Evolutionary conservation across 2,113 vertebrate genomes (phyloP).

Genomic region (Neotoma lepida): DNA sequence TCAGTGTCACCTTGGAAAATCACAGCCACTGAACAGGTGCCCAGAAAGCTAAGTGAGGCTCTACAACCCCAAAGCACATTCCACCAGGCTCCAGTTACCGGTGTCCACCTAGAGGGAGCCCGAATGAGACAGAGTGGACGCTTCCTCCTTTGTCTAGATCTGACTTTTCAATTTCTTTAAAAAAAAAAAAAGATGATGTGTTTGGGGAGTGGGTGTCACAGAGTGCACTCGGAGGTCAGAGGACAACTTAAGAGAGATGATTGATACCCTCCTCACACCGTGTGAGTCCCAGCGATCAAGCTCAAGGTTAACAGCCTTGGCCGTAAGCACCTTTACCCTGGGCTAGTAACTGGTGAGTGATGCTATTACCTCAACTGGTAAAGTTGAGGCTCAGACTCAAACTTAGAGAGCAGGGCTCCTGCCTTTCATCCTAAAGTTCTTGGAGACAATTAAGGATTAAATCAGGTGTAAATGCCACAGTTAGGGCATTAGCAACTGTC

Average conservation of each 20-base stretch:
- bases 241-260: neutral
- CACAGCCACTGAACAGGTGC: neutral
- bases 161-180: neutral
- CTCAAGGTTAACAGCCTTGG: neutral
- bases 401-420: neutral
- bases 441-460: neutral
- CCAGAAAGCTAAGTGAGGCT: slow-evolving; percentile 64
- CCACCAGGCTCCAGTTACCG: slow-evolving; percentile 3
- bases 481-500: neutral
- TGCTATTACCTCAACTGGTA: neutral
- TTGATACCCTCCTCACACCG: too few species aligned
- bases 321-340: neutral
- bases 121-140: neutral
- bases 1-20: slow-evolving; percentile 70
- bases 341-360: neutral
- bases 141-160: neutral
- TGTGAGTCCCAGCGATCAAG: neutral
- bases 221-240: neutral
- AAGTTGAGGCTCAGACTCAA: neutral
- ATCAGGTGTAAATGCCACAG: neutral
- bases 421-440: neutral
- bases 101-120: neutral
- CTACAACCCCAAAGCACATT: slow-evolving; percentile 58
- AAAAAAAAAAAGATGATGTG: neutral
- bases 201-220: neutral